Evolutionary conservation across 2,888 invertebrate genomes (phyloP).

Genomic region (Nomada fabriciana): DNA sequence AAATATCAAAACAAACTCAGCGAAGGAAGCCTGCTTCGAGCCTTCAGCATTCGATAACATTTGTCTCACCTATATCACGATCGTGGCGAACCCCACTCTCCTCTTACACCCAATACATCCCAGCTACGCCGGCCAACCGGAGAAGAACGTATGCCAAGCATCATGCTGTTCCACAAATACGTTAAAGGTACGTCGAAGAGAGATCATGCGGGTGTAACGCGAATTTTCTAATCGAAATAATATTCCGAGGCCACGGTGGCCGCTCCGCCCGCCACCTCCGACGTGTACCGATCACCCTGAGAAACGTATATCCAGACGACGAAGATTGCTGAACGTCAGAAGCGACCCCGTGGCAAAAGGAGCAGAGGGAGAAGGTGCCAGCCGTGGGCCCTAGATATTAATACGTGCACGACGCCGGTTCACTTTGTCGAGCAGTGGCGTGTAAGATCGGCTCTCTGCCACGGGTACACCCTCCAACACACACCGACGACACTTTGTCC

Average conservation of each 20-base stretch:
- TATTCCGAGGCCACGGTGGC: constrained; percentile 43
- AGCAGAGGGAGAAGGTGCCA: constrained; percentile 59
- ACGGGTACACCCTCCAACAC: constrained; percentile 64
- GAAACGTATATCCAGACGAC: constrained; percentile 41
- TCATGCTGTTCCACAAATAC: background rate
- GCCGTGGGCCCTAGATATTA: constrained; percentile 77
- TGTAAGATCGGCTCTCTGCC: constrained; percentile 78
- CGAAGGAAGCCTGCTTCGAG: no score
- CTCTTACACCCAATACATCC: background rate
- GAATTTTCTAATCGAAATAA: constrained; percentile 41
- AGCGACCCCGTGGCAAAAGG: constrained; percentile 59
- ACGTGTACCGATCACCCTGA: constrained; percentile 20
- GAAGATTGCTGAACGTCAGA: constrained; percentile 67
- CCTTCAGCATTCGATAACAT: no score
- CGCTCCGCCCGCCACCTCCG: constrained; percentile 10
- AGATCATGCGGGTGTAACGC: constrained; percentile 22
- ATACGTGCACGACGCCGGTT: constrained; percentile 77
- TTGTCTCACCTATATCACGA: no score
- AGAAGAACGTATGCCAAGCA: background rate
- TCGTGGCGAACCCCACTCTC: background rate
- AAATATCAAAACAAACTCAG: no score
- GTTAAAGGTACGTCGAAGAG: background rate
- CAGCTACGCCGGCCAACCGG: background rate
- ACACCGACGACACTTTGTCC: constrained; percentile 76
- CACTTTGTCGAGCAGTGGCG: constrained; percentile 82